Evolutionary conservation across 2,888 invertebrate genomes (phyloP), one percentile per base, ranked within the genome.

Genomic region (Leptarthrus brevirostris): DNA sequence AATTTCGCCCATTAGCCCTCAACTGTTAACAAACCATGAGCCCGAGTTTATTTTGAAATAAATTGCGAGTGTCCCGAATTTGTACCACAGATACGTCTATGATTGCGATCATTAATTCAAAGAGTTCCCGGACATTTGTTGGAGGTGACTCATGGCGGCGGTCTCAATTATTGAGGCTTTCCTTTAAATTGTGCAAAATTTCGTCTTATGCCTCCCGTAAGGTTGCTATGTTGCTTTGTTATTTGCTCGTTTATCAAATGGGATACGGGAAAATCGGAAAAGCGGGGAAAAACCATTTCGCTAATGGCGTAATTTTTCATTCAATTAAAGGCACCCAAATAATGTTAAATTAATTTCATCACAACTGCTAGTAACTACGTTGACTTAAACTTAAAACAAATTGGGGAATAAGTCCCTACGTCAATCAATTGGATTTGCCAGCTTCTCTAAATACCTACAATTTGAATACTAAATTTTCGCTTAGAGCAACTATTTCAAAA

Each of bases 1-100:
- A 79, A 79, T 79, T 79, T 79, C 78, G 78, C 76, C 79, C 79
- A 78, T 78, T 78, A 78, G 79, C 77, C 78, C 76, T 78, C 77
- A 77, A 79, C 76, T 74, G 66, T 74, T 76, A 74, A 58, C 73
- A 72, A 73, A 56, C 53, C 70, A 70, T 70, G 70, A 70, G 52
- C 53, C 36, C n/a, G 69, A 70, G 70, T 70, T 70, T 70, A 70
- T 70, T 70, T 70, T 53, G 36, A 70, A 70, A 70, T 70, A 70
- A 70, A 70, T 70, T 70, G 52, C 70, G 49, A 70, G 36, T 70
- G 70, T 70, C 53, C 53, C 70, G 53, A 70, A 70, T 53, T 70
- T 70, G 53, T 53, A 53, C 36, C 53, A 36, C 70, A 53, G 53
- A 70, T 53, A 70, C 53, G 75, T 74, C 77, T 77, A 77, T 77